These are phyloP conservation scores for Oreochromis aureus DNA, from an alignment of 2,113 vertebrate species.

Conservation along the genomic window DNA sequence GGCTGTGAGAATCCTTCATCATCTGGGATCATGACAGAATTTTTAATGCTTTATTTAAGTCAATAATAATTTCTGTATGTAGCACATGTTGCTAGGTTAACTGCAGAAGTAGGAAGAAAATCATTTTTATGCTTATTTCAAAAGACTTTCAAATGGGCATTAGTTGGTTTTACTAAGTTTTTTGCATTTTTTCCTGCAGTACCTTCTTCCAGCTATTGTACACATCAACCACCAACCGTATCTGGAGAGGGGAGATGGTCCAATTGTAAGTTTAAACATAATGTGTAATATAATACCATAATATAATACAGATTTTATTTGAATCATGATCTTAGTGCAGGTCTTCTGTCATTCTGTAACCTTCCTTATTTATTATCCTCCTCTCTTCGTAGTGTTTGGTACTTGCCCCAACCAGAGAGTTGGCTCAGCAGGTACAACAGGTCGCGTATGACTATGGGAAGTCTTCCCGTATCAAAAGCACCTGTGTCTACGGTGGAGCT, in stretches of 20 bases:
- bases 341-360: not conserved
- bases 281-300: not conserved
- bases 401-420: slow-evolving; percentile 91
- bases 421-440: slow-evolving; percentile 98
- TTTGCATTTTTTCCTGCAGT: slow-evolving; percentile 69
- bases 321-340: not conserved
- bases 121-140: rapidly evolving
- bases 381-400: slow-evolving; percentile 81
- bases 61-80: not conserved
- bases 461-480: slow-evolving; percentile 95
- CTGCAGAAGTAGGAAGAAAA: not conserved
- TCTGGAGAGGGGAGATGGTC: slow-evolving; percentile 94
- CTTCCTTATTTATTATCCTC: not conserved
- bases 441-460: slow-evolving; percentile 94
- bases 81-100: not conserved
- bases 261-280: slow-evolving; percentile 83
- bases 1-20: slow-evolving; percentile 73
- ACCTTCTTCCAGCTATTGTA: slow-evolving; percentile 94
- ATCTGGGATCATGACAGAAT: not conserved
- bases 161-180: not conserved
- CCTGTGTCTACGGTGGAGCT: slow-evolving; percentile 95
- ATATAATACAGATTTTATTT: not conserved
- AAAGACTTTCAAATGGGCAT: not conserved
- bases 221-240: slow-evolving; percentile 99
- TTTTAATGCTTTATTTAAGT: not conserved